Base-by-base conservation (phyloP, 2,888 invertebrate species). In the Diarsia rubi region DNA sequence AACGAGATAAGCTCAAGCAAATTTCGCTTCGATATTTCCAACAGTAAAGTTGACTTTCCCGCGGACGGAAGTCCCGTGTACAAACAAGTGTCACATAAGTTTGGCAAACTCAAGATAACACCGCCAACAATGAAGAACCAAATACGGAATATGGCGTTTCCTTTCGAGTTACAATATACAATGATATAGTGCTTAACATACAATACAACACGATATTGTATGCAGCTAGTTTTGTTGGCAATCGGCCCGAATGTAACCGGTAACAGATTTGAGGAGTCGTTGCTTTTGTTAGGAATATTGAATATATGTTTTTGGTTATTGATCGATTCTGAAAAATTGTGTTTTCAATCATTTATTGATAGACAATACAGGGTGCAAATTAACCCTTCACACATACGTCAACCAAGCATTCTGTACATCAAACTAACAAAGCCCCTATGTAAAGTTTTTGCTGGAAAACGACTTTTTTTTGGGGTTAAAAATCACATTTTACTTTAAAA, bases 181-280 rank as follows among this genome's bases (percentile, higher is more conserved):
- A 86, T 83, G 75, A 82, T 74, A 72, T 72, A 77, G 72, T 75
- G 67, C 71, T 88, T 88, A 82, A 78, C 88, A 88, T 87, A 88
- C 88, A 88, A 88, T 88, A 49, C 74, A 31, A 42, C 47, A 76
- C 67, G 69, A 68, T 69, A 49, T 68, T 69, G 69, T 74, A 54
- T 73, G 68, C 49, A 52, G 42, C 37, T 27, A 42, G 49, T 63
- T 77, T 16, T 42, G 57, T 70, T 82, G 82, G 82, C 84, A 70
- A 72, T 42, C 45, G 37, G 66, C 76, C 69, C 68, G 27, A 76
- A 72, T 69, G 59, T 37, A 49, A 31, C 24, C 69, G 42, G 62
- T 75, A 45, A 69, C 47, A 49, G 59, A 69, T 67, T 68, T 37
- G 12, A 66, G 14, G 24, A 82, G 24, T 44, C 59, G 70, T 71